Evolutionary conservation across 2,797 vertebrate species (phyloP), one percentile per base, ranked within the genome.

Genomic region (Micrastur ruficollis): DNA sequence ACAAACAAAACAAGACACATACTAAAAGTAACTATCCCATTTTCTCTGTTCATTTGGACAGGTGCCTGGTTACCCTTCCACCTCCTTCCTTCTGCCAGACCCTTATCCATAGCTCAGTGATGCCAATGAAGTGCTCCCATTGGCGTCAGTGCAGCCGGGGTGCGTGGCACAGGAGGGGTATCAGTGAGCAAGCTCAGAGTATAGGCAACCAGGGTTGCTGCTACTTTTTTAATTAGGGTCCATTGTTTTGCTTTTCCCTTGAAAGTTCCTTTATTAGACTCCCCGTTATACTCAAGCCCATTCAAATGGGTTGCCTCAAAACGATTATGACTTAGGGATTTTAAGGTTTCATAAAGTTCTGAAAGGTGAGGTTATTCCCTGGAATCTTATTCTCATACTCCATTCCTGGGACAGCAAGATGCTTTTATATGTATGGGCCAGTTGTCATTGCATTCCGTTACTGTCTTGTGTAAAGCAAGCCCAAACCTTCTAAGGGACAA

Each of bases 201-300:
- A 5, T 2, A 32, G 12, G 25, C 25, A 31, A 15, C 17, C 12
- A 9, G 11, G 12, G 8, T 12, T 18, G 15, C n/a, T 47, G 22
- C 59, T 29, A 14, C 46, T 26, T 5, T 31, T 87, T 44, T 72
- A 67, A 49, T 53, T 52, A 67, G 13, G 58, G 8, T 13, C 26
- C 18, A 27, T 22, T 13, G 8, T 36, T 78, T 91, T 52, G 11
- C 4, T 91, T 93, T 70, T 67, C 44, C 38, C 14, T 46, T 80
- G 14, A 7, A 85, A 85, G 2, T 26, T 81, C 44, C 5, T 68
- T 62, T 27, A 2, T 83, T 68, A 27, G 10, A 8, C n/a, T 70
- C 34, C 20, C 2, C 0, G 0, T 56, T 27, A 5, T 0, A 9
- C 14, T 71, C 8, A 49, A 55, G 9, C 7, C 7, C 17, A 11